Percentiles rank a stretch among this genome's conserved stretches.
These are phyloP conservation scores for Malurus leucopterus DNA, from an alignment of 2,797 vertebrate species.

Conservation along the genomic window DNA sequence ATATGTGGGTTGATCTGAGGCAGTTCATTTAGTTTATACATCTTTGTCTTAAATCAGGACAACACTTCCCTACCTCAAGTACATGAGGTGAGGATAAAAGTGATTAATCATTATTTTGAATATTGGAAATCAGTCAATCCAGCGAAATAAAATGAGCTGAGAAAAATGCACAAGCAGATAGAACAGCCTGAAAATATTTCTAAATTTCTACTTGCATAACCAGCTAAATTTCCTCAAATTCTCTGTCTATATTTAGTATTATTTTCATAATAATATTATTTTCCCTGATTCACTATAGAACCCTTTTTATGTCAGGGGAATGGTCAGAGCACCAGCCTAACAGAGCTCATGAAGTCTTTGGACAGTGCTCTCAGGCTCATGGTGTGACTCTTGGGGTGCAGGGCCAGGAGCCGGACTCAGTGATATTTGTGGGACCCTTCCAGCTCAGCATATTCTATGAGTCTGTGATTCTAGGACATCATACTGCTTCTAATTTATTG, in stretches of 20 bases:
- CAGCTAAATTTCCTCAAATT: not conserved
- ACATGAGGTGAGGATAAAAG: not conserved
- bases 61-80: not conserved
- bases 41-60: not conserved
- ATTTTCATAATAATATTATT: not conserved
- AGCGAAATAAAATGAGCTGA: not conserved
- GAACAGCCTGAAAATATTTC: not conserved
- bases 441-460: too few relatives aligned
- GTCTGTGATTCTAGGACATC: not conserved
- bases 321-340: too few relatives aligned
- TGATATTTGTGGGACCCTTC: not conserved
- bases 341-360: not conserved
- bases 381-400: not conserved
- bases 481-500: not conserved
- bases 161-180: not conserved
- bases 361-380: not conserved
- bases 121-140: not conserved
- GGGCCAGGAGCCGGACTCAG: not conserved
- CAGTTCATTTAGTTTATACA: not conserved
- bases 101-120: not conserved
- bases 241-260: not conserved
- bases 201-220: not conserved
- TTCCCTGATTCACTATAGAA: not conserved
- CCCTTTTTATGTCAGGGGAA: not conserved
- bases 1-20: not conserved